Conservation (phyloP, 2,113 vertebrate species). For the Vanacampus margaritifer region DNA sequence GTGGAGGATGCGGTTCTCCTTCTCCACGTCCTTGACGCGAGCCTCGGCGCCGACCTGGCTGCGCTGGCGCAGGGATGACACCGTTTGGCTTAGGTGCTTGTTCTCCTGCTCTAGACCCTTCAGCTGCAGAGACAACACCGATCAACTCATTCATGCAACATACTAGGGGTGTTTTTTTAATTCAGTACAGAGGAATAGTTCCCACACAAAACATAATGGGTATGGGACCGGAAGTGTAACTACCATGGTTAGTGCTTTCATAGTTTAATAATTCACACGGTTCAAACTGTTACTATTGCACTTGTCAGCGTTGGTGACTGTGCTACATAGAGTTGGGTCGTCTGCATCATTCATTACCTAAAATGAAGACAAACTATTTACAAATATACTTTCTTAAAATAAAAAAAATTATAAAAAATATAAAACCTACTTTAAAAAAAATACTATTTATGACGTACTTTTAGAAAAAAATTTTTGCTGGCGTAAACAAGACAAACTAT, state of each 20-base stretch:
- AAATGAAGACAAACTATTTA: background rate
- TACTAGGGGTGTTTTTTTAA: too few species aligned
- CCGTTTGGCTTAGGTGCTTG: constrained; percentile 86
- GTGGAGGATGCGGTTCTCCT: constrained; percentile 92
- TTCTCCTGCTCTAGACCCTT: constrained; percentile 95
- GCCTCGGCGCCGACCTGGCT: constrained; percentile 92
- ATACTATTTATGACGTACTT: too few species aligned
- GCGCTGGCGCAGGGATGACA: constrained; percentile 87
- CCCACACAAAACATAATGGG: too few species aligned
- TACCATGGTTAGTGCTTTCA: too few species aligned
- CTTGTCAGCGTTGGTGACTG: too few species aligned
- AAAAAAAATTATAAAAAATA: too few species aligned
- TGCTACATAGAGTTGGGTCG: too few species aligned
- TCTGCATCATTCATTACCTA: background rate
- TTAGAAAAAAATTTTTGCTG: too few species aligned
- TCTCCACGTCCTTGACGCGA: constrained; percentile 91
- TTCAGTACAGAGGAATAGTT: too few species aligned
- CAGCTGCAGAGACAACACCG: constrained; percentile 67
- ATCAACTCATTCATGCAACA: background rate
- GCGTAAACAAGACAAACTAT: background rate
- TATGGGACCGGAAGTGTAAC: too few species aligned
- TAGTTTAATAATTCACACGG: background rate
- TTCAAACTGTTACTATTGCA: background rate
- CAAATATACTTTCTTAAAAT: too few species aligned
- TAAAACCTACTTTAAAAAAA: too few species aligned